Conservation (phyloP, 2,113 vertebrate genomes). For the Natator depressus region DNA sequence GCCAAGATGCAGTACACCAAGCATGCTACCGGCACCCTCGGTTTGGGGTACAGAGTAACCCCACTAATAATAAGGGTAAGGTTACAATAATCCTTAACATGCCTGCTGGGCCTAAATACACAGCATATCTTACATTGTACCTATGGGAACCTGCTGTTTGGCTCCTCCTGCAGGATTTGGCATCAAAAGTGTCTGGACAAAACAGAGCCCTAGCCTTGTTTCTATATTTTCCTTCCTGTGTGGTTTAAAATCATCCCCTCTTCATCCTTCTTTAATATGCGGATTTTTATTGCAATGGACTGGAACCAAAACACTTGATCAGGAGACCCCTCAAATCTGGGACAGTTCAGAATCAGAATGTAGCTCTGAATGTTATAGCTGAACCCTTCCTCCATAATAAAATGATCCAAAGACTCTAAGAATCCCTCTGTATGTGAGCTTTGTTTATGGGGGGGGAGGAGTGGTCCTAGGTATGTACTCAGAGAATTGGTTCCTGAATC, state of each 20-base stretch:
- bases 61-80: background rate
- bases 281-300: background rate
- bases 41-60: no score
- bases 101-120: background rate
- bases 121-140: background rate
- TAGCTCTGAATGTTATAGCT: background rate
- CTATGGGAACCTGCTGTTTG: background rate
- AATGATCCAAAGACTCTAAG: rapidly evolving
- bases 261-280: background rate
- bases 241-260: background rate
- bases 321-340: background rate
- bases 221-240: background rate
- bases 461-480: rapidly evolving
- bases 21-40: no score
- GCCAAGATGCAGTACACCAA: no score
- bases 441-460: rapidly evolving
- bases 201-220: background rate
- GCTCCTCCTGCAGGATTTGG: background rate
- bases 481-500: no score
- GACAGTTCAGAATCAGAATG: background rate
- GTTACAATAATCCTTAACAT: background rate
- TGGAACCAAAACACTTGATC: background rate
- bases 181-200: background rate
- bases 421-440: rapidly evolving
- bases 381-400: background rate